Conservation (phyloP, 1,140 invertebrate genomes). For the Microplitis mediator region DNA sequence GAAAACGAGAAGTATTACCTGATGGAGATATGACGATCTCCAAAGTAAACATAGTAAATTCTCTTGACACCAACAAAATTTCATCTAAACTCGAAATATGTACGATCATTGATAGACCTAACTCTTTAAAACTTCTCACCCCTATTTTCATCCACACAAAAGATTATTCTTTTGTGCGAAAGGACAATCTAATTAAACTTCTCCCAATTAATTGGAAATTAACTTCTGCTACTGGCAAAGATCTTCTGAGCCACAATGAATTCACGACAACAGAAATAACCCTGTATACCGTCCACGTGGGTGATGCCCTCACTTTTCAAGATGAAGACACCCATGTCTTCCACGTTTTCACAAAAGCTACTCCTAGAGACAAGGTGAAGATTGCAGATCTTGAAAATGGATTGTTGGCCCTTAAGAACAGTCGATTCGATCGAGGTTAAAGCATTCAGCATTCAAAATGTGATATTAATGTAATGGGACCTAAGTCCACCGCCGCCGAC, state of each 20-base stretch:
- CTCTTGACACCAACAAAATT: no score
- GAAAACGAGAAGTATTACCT: no score
- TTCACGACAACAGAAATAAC: conserved; percentile 6
- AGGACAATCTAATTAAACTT: conserved; percentile 24
- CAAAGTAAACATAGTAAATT: no score
- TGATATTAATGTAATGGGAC: no score
- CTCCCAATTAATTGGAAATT: conserved; percentile 2
- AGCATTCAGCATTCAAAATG: neutral
- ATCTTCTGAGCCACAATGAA: neutral
- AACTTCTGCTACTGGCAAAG: neutral
- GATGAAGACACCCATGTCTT: neutral
- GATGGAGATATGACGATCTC: no score
- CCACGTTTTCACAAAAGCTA: conserved; percentile 7
- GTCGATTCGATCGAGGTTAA: no score
- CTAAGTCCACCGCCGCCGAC: no score
- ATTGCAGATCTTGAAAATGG: no score
- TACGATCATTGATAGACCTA: neutral
- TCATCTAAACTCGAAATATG: neutral
- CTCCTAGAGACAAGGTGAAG: no score
- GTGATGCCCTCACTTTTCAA: conserved; percentile 1
- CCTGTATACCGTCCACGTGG: neutral
- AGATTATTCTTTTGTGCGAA: conserved; percentile 15
- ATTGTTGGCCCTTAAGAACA: no score
- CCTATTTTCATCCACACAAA: neutral
- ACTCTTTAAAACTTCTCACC: no score